These are phyloP conservation scores for Cryptus viduatorius DNA, from an alignment of 2,888 invertebrate genomes.

Conservation along the genomic window DNA sequence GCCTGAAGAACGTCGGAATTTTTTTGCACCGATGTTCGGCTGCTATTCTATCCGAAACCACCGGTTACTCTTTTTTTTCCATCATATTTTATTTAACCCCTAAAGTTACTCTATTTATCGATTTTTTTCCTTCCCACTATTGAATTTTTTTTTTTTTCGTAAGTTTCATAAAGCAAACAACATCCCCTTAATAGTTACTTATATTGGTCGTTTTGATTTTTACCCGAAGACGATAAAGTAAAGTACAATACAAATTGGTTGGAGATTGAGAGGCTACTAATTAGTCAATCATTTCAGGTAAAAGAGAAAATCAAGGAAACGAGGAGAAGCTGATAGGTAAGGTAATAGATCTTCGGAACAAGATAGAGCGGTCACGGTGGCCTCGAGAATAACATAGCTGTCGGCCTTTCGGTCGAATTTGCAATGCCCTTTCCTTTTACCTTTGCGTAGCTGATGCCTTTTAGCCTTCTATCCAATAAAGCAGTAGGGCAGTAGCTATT, in stretches of 20 bases:
- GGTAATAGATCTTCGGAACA: constrained; percentile 61
- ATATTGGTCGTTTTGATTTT: not conserved
- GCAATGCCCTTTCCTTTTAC: constrained; percentile 29
- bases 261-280: constrained; percentile 45
- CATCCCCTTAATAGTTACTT: not conserved
- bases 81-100: not conserved
- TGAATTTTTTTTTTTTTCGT: not conserved
- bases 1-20: constrained; percentile 83
- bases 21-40: constrained; percentile 74
- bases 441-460: constrained; percentile 7
- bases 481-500: constrained; percentile 17
- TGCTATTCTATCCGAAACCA: not conserved
- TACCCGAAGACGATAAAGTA: not conserved
- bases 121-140: not conserved
- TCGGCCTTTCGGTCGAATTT: constrained; percentile 42
- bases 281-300: constrained; percentile 59
- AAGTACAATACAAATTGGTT: constrained; percentile 38
- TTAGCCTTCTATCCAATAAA: constrained; percentile 7
- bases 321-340: constrained; percentile 16
- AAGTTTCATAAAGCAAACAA: not conserved
- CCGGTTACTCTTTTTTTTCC: not conserved
- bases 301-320: constrained; percentile 6
- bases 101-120: not conserved
- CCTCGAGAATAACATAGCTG: constrained; percentile 34
- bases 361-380: constrained; percentile 63